phyloP scores from a whole-genome alignment of 2,888 invertebrate genomes.

The Enchytraeus crypticus region DNA sequence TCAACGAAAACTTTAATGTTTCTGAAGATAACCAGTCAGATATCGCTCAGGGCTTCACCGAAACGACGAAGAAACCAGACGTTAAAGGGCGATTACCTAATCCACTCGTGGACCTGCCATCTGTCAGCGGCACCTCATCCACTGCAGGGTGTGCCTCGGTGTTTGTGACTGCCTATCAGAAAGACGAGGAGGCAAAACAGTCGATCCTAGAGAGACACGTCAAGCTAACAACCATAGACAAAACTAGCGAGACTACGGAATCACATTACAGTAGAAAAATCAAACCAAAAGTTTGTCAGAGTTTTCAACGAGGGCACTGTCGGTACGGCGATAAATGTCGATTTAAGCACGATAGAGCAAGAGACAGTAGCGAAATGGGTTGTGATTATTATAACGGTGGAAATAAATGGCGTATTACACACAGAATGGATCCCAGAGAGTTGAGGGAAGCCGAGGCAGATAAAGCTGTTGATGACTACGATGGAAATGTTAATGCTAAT shows the following conservation, averaged over 20 bases:
- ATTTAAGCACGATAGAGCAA: not conserved
- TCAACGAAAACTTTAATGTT: too few species aligned
- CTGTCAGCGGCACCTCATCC: not conserved
- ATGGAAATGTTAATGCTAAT: not conserved
- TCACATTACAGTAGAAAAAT: not conserved
- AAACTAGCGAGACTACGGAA: not conserved
- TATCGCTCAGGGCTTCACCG: too few species aligned
- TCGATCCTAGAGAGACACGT: constrained; percentile 4
- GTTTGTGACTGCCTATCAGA: constrained; percentile 1
- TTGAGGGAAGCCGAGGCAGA: not conserved
- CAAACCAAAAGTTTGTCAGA: not conserved
- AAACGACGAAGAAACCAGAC: too few species aligned
- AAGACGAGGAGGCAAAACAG: constrained; percentile 1
- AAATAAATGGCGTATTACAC: not conserved
- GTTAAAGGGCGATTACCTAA: too few species aligned
- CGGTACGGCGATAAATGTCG: constrained; percentile 7
- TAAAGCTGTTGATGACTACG: not conserved
- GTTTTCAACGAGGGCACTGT: constrained; percentile 5
- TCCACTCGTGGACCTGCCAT: not conserved
- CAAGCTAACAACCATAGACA: constrained; percentile 1
- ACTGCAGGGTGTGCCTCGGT: not conserved
- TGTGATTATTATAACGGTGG: too few species aligned
- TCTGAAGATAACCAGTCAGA: too few species aligned
- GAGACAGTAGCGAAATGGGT: not conserved
- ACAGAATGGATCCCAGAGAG: not conserved